Conservation (phyloP, 30 jellyfish, hydroid and myxozoan species). For the Chironex yamaguchii region DNA sequence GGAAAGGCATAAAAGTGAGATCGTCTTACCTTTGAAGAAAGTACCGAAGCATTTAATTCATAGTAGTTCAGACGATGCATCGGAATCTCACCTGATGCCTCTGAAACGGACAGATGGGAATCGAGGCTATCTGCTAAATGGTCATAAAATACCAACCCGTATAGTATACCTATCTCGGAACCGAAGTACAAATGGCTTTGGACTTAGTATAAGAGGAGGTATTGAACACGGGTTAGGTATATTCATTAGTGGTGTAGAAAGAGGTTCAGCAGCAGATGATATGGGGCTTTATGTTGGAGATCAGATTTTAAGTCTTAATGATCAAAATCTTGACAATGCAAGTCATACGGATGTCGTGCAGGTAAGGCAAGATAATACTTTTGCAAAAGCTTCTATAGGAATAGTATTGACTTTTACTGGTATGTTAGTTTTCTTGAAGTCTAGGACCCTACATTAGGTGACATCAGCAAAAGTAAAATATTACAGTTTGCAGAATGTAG, state of each 20-base stretch:
- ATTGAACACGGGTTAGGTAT: constrained; percentile 93
- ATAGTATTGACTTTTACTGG: too few relatives aligned
- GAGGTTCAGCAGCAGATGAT: constrained; percentile 80
- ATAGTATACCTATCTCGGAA: constrained; percentile 2
- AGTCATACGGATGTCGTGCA: constrained; percentile 70
- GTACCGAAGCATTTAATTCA: not conserved
- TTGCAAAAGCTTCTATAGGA: too few relatives aligned
- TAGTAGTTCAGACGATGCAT: not conserved
- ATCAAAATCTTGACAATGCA: constrained; percentile 55
- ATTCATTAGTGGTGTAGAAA: constrained; percentile 72
- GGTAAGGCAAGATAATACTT: too few relatives aligned
- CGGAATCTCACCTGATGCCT: not conserved
- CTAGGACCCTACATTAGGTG: too few relatives aligned
- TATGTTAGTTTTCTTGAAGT: too few relatives aligned
- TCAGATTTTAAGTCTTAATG: constrained; percentile 73
- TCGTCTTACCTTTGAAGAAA: not conserved
- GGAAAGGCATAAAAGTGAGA: not conserved
- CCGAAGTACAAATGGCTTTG: constrained; percentile 71
- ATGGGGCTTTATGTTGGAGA: constrained; percentile 82
- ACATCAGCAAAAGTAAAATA: too few relatives aligned
- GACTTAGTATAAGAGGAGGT: constrained; percentile 96
- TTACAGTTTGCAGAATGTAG: too few relatives aligned
- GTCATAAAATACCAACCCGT: not conserved
- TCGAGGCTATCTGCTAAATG: not conserved
- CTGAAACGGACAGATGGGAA: not conserved